phyloP scores from a whole-genome alignment of 1,140 invertebrate genomes.

The Andricus grossulariae region DNA sequence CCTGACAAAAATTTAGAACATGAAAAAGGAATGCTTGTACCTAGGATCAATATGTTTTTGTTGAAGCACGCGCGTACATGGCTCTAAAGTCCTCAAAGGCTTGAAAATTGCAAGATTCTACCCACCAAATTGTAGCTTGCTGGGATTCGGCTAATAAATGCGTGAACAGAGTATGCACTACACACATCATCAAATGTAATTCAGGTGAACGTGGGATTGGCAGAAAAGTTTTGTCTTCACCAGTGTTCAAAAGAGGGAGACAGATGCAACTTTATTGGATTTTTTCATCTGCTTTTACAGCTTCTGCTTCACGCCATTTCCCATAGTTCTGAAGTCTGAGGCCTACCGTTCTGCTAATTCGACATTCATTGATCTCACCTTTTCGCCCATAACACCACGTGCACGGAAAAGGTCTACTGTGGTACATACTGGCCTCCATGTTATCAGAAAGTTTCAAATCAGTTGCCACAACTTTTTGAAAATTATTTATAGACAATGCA shows the following conservation, averaged over 20 bases:
- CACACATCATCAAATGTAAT: constrained; percentile 39
- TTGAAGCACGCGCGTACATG: neutral
- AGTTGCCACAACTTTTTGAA: constrained; percentile 31
- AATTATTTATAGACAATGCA: constrained; percentile 28
- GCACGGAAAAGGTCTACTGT: constrained; percentile 36
- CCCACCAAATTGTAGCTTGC: too few relatives aligned
- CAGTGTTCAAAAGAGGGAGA: constrained; percentile 32
- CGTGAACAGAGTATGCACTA: too few relatives aligned
- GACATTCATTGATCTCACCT: constrained; percentile 19
- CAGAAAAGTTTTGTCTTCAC: constrained; percentile 34
- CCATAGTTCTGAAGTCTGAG: constrained; percentile 35
- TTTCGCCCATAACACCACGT: constrained; percentile 38
- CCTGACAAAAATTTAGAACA: too few relatives aligned
- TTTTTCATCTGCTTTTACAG: too few relatives aligned
- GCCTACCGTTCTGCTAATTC: constrained; percentile 27
- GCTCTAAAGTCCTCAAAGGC: neutral
- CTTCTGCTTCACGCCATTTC: too few relatives aligned
- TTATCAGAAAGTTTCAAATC: too few relatives aligned
- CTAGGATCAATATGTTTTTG: too few relatives aligned
- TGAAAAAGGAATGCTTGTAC: too few relatives aligned
- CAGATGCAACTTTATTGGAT: too few relatives aligned
- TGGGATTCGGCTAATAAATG: too few relatives aligned
- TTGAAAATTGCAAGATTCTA: too few relatives aligned
- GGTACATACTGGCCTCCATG: constrained; percentile 41
- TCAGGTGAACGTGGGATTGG: constrained; percentile 38